Evolutionary conservation across 2,797 vertebrate species (phyloP).

Genomic region (Channa striata): DNA sequence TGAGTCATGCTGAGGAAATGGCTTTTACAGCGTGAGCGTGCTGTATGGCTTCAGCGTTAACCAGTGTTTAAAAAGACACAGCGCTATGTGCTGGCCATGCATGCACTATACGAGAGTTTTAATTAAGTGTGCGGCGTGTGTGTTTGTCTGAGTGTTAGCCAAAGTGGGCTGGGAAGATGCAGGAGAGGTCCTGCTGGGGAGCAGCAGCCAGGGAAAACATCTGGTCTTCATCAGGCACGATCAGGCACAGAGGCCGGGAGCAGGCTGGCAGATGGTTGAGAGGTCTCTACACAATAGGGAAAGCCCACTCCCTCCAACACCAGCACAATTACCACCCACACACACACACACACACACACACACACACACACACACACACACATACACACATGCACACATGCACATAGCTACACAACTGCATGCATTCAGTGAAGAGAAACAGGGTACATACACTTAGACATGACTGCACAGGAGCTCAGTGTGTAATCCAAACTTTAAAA

Average conservation of each 20-base stretch:
- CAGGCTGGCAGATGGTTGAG: conserved; percentile 80
- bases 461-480: background rate
- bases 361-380: background rate
- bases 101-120: conserved; percentile 35
- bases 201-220: conserved; percentile 80
- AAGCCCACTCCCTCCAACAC: conserved; percentile 63
- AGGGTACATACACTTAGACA: background rate
- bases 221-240: conserved; percentile 82
- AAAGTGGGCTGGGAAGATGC: conserved; percentile 70
- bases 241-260: conserved; percentile 73
- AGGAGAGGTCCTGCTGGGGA: conserved; percentile 76
- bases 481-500: background rate
- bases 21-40: background rate
- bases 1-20: conserved; percentile 1
- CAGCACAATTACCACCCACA: conserved; percentile 48
- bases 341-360: conserved; percentile 10
- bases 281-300: conserved; percentile 81
- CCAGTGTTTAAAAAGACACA: background rate
- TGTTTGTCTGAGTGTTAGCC: conserved; percentile 53
- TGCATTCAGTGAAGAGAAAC: background rate
- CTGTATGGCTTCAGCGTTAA: background rate
- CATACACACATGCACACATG: too few species aligned
- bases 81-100: background rate
- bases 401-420: too few species aligned
- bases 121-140: conserved; percentile 58